Base-by-base conservation (phyloP, 2,113 vertebrate genomes). In the Datnioides undecimradiatus region DNA sequence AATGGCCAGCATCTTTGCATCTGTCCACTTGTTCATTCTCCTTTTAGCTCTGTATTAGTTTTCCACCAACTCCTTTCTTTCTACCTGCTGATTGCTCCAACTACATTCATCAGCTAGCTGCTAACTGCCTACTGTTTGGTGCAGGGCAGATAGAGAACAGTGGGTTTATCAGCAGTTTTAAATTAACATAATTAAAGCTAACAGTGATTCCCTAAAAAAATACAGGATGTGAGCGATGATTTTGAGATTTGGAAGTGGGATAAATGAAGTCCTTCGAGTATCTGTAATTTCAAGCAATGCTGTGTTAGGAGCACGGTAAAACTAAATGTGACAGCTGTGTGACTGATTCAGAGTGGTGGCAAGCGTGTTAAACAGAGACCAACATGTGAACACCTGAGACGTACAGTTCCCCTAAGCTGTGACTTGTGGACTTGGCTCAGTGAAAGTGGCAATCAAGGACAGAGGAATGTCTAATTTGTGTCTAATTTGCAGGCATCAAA, bases 401-500 rank as follows among this genome's bases (percentile, higher is more conserved):
- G 48, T 29, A 29, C 11, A n/a, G 45, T n/a, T 48, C 43, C 21
- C 7, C 45, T n/a, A 48, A 48, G 45, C 10, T n/a, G 14, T 25
- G 23, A 25, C 17, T 33, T 49, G 41, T 40, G 45, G 71, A n/a
- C 41, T 72, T 77, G 65, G 68, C 73, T 84, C 2, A 6, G 25
- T 19, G 55, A 66, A 31, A 59, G 43, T 9, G 13, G 34, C n/a
- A 60, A 86, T 84, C 51, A 83, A 63, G 10, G 27, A 74, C 54
- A 75, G 82, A 64, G 73, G 33, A 87, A 73, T 57, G 45, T 68
- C n/a, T 46, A 34, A 79, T 73, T 81, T 62, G 31, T 69, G 13
- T 48, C 60, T 36, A 62, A 86, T 79, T 68, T 70, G 62, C 40
- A 48, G 46, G 78, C 36, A 67, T 76, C 29, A 43, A 84, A 86